A percentile compares a stretch with the other conserved stretches of the same genome.
Evolutionary conservation across 2,113 vertebrate genomes (phyloP).

Genomic region (Grammomys surdaster): DNA sequence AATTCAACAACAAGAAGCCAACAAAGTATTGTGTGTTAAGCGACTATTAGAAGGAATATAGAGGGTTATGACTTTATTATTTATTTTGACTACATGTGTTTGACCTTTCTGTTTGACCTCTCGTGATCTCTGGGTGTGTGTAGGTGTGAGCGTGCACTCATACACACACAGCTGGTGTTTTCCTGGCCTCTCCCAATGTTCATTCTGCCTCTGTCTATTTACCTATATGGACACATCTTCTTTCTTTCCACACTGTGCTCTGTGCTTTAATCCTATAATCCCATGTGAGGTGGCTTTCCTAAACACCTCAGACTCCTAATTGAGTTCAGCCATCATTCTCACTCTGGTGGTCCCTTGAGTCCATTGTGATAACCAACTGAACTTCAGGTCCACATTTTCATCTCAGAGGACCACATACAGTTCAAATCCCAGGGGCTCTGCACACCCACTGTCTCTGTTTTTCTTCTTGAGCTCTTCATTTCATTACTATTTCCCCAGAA

Average conservation of each 20-base stretch:
- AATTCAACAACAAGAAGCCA: not conserved
- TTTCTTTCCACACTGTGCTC: not conserved
- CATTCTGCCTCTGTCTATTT: not conserved
- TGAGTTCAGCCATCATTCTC: not conserved
- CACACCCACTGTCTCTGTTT: not conserved
- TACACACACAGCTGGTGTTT: not conserved
- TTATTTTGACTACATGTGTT: conserved; percentile 20
- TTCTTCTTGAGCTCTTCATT: not conserved
- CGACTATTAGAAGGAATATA: not conserved
- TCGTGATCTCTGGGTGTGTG: too few species aligned
- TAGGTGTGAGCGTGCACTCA: too few species aligned
- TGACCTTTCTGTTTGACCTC: conserved; percentile 42
- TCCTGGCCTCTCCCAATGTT: not conserved
- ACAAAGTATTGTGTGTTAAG: not conserved
- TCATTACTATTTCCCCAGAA: not conserved
- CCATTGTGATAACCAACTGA: not conserved
- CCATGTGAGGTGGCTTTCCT: not conserved
- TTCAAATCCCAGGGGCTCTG: not conserved
- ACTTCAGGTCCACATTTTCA: not conserved
- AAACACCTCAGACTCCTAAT: not conserved
- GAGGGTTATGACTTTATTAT: not conserved
- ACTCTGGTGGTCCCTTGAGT: not conserved
- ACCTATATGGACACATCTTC: not conserved
- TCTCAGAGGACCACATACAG: not conserved
- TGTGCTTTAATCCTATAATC: not conserved